Base-by-base conservation (phyloP, 2,113 vertebrate species). In the Cathartes aura region DNA sequence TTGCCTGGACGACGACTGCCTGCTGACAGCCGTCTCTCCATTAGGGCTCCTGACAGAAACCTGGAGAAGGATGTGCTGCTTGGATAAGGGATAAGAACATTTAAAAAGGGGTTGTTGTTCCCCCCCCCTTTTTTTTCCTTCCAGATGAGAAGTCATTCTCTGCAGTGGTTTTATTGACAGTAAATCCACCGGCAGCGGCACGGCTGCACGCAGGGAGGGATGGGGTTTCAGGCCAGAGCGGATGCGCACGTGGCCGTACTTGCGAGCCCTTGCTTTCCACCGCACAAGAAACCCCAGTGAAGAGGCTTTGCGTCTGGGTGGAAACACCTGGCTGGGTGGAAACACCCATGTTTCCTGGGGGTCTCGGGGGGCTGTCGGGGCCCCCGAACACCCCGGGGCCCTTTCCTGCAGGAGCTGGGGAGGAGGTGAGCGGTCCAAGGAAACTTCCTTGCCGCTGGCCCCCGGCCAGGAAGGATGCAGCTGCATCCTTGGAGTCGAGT, bases 401-500 rank as follows among this genome's bases (percentile, higher is more conserved):
- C 16, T 63, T 80, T 85, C 18, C 48, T 27, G 14, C 2, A 26
- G 56, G 62, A 82, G 27, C 30, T 4, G 5, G 53, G 62, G 67
- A 81, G 68, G 73, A 73, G 79, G 75, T 8, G 8, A 93, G 36
- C 0, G 1, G 30, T 29, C 5, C 6, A 55, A 89, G 92, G 94
- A 93, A 93, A 94, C 72, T 93, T 97, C 84, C 90, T 76, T 4
- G 24, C 27, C 1, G 15, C 72, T 94, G 95, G 76, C 68, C 50
- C 59, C 24, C 0, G 0, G 89, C 95, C 94, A 96, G 90, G 82
- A 27, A 86, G 82, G 92, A 75, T 48, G 92, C 96, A 96, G 96
- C 95, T 96, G 96, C 96, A 90, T 96, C 95, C 92, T 92, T 56
- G 95, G 96, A 94, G 75, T 70, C 8, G 45, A 95, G 94, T 9